phyloP scores from a whole-genome alignment of 2,797 vertebrate genomes.

The Anabacerthia variegaticeps region DNA sequence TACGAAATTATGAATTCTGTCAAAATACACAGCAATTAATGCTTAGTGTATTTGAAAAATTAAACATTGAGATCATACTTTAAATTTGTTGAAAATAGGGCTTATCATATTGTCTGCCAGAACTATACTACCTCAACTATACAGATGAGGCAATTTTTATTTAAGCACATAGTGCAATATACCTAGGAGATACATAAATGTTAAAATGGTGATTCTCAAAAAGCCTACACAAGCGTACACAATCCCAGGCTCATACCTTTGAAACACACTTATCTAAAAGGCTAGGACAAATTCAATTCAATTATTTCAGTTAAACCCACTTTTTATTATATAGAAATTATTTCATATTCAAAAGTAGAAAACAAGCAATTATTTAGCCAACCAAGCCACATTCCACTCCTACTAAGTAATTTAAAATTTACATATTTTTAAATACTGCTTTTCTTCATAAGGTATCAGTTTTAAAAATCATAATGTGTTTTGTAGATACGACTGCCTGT shows the following conservation, averaged over 20 bases:
- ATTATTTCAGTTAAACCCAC: neutral
- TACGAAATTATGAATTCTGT: neutral
- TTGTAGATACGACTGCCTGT: conserved; percentile 66
- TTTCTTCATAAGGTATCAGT: conserved; percentile 52
- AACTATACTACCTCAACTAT: neutral
- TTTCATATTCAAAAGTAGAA: neutral
- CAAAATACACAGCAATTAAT: neutral
- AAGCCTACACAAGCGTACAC: rapidly evolving
- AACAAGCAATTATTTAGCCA: neutral
- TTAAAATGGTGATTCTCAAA: neutral
- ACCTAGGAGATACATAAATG: rapidly evolving
- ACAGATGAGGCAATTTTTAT: neutral
- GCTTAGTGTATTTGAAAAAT: neutral
- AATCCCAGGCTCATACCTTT: neutral
- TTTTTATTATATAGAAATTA: neutral
- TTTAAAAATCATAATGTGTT: conserved; percentile 63
- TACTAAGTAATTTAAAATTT: neutral
- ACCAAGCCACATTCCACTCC: neutral
- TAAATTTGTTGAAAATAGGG: neutral
- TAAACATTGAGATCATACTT: neutral
- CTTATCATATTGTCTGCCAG: neutral
- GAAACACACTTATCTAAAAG: neutral
- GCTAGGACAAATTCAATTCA: neutral
- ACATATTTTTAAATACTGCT: conserved; percentile 1
- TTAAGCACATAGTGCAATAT: neutral